Base-by-base conservation (phyloP, 1,140 invertebrate species). In the Rhagoletis zephyria region DNA sequence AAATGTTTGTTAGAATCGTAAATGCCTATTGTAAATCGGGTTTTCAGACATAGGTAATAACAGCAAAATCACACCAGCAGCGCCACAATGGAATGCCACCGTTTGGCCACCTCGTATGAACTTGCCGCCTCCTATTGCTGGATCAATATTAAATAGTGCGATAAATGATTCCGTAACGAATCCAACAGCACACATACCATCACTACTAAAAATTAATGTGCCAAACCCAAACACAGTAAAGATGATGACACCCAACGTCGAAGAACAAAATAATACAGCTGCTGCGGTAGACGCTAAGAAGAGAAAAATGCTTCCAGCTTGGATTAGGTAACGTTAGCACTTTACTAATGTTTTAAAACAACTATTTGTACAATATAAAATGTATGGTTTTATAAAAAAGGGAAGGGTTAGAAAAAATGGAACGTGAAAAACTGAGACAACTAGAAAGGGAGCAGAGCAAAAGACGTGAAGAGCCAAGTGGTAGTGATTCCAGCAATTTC, bases 351-450 rank as follows among this genome's bases (percentile, higher is more conserved):
- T 63, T 63, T 12, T 63, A 30, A 30, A 30, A 30, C 30, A 30
- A 30, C 30, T 30, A 30, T 3, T 74, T 10, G 4, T 48, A 14
- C 63, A 60, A 48, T 19, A 74, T 74, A 42, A 56, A 10, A 51
- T 65, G 10, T n/a, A 63, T 56, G n/a, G 56, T 9, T 67, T 87
- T 85, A 61, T 56, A 30, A 16, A 51, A 48, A 70, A 93, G 92
- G 63, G 92, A 90, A 94, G 95, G 98, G 60, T 93, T 99, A 87
- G 98, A 99, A 93, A 99, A 99, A 94, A 99, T 99, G 97, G 98
- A 99, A 93, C 94, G 96, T 81, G 98, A 99, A 89, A 99, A 99
- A 93, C 96, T 96, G 90, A 97, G 96, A 90, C 97, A 97, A 89
- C 94, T 97, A 88, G 97, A 98, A 92, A 95, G 88, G 14, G 89